These are phyloP conservation scores for Drosophila kohkoa DNA, from an alignment of 1,140 invertebrate species.

Conservation along the genomic window DNA sequence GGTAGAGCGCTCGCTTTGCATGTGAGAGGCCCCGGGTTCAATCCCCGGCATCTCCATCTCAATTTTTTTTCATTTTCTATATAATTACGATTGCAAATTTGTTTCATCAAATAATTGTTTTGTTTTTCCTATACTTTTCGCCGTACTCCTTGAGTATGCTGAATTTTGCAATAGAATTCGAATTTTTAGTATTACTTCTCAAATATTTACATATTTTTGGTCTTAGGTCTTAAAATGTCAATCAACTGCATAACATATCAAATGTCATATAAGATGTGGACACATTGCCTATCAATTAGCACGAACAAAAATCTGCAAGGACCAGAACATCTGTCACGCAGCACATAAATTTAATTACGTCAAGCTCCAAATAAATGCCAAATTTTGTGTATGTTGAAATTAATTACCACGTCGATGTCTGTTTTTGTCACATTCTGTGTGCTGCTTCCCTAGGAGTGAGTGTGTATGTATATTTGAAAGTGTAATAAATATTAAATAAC, in stretches of 20 bases:
- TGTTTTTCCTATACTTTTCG: not conserved
- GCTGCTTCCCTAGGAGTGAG: slow-evolving; percentile 1
- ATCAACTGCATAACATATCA: slow-evolving; percentile 22
- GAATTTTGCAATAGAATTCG: too few relatives aligned
- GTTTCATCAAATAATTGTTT: slow-evolving; percentile 7
- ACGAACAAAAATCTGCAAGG: slow-evolving; percentile 50
- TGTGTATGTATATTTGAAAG: slow-evolving; percentile 24
- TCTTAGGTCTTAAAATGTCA: slow-evolving; percentile 16
- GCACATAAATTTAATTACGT: slow-evolving; percentile 76
- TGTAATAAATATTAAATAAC: slow-evolving; percentile 73
- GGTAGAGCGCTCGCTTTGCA: slow-evolving; percentile 90
- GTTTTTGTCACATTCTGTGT: slow-evolving; percentile 55
- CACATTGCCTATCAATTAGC: slow-evolving; percentile 63
- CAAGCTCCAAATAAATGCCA: slow-evolving; percentile 49
- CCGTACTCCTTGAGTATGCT: too few relatives aligned
- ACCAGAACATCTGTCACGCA: slow-evolving; percentile 44
- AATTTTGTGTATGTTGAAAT: slow-evolving; percentile 18
- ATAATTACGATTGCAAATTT: not conserved
- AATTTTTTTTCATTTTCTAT: slow-evolving; percentile 32
- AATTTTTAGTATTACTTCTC: too few relatives aligned
- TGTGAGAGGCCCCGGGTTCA: slow-evolving; percentile 96
- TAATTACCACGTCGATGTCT: slow-evolving; percentile 70
- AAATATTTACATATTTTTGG: not conserved
- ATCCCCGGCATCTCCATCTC: slow-evolving; percentile 91
- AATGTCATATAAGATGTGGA: slow-evolving; percentile 34